These are phyloP conservation scores for Guaruba guarouba DNA, from an alignment of 2,113 vertebrate genomes.

Conservation along the genomic window DNA sequence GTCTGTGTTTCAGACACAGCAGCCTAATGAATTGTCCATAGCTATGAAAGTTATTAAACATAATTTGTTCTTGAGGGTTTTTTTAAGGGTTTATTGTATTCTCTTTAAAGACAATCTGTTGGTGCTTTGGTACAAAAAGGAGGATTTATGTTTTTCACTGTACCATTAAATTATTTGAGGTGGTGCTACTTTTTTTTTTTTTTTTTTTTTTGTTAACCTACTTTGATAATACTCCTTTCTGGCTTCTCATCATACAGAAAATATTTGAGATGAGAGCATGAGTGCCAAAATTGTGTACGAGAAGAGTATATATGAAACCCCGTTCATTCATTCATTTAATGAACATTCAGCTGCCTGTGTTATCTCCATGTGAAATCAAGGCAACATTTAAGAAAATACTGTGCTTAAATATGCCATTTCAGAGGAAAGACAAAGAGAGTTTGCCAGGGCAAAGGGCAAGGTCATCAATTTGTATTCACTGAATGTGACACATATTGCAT, in stretches of 20 bases:
- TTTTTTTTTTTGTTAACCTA: not conserved
- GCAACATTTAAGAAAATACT: not conserved
- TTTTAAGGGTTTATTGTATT: not conserved
- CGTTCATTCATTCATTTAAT: conserved; percentile 14
- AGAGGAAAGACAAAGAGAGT: conserved; percentile 12
- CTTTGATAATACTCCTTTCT: conserved; percentile 25
- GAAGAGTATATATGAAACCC: conserved; percentile 5
- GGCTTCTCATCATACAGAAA: not conserved
- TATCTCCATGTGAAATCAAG: not conserved
- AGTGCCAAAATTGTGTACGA: not conserved
- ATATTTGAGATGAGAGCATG: not conserved
- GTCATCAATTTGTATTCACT: conserved; percentile 50
- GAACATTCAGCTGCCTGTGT: conserved; percentile 13
- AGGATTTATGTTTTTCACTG: conserved; percentile 54
- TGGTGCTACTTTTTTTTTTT: conserved; percentile 13
- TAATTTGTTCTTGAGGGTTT: not conserved
- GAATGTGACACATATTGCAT: conserved; percentile 37
- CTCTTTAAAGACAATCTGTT: not conserved
- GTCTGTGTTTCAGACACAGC: not conserved
- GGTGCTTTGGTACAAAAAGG: not conserved
- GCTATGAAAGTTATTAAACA: not conserved
- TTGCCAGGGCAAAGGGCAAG: conserved; percentile 38
- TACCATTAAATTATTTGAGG: conserved; percentile 10
- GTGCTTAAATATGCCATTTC: not conserved
- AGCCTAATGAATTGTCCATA: conserved; percentile 11